Base-by-base conservation (phyloP, 2,888 invertebrate genomes). In the Hemistola chrysoprasaria region DNA sequence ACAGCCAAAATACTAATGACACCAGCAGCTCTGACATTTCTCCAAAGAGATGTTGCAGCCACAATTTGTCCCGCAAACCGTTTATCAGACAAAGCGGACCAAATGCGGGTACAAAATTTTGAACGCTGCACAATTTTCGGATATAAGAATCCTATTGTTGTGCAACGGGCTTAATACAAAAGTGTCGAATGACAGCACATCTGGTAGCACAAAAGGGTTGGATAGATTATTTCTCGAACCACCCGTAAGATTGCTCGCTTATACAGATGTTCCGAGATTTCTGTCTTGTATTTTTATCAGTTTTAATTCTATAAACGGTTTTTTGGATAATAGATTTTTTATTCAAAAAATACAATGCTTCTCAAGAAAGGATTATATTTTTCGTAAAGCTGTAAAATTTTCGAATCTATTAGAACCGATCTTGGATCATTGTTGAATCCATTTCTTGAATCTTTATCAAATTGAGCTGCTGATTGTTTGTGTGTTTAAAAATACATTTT, bases 131-230 rank as follows among this genome's bases (percentile, higher is more conserved):
- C 85, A 83, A 81, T 85, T 86, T 87, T 86, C 82, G 85, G 82
- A 78, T 78, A 82, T 79, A 86, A 86, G 86, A 83, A 78, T 79
- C 78, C 82, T 59, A 80, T 88, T 88, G 87, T 87, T 86, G 88
- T 88, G 87, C 88, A 88, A 88, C 82, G 82, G 80, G 81, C 82
- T 66, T 88, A 87, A 86, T 88, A 88, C 88, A 88, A 86, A 88
- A 88, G 88, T 88, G 88, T 88, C 87, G 84, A 88, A 88, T 88
- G 88, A 88, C 88, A 83, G 83, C 85, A 81, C 88, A 88, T 88
- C 88, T 88, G 88, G 81, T 71, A 59, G 62, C 78, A 84, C 86
- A 88, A 88, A 29, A 88, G 88, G 88, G 88, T 88, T 88, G 78
- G 83, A 82, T 84, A 81, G 85, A 88, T 87, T 87, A 87, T 87